These are phyloP conservation scores for Palythoa grandis DNA, from an alignment of 92 coral and sea anemone species.

Conservation along the genomic window DNA sequence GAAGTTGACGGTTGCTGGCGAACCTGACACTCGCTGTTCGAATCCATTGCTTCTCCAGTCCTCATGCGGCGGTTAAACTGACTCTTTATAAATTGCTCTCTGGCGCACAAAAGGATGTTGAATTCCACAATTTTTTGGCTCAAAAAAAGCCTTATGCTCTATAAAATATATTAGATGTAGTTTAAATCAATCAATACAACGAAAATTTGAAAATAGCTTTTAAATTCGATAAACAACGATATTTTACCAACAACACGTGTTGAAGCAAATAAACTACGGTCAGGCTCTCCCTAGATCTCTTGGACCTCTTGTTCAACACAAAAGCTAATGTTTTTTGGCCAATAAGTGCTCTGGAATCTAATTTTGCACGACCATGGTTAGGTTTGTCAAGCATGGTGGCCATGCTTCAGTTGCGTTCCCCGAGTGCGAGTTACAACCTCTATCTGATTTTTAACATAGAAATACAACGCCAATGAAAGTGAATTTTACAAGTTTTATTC, in stretches of 20 bases:
- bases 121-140: background rate
- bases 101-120: background rate
- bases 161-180: background rate
- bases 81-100: background rate
- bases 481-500: slow-evolving; percentile 2
- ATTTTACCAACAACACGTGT: background rate
- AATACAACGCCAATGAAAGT: background rate
- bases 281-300: slow-evolving; percentile 6
- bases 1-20: slow-evolving; percentile 5
- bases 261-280: slow-evolving; percentile 2
- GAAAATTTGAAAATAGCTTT: background rate
- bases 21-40: slow-evolving; percentile 1
- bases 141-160: background rate
- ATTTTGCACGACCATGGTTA: slow-evolving; percentile 4
- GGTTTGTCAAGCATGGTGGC: slow-evolving; percentile 6
- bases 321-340: background rate
- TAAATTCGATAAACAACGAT: slow-evolving; percentile 4
- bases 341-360: slow-evolving; percentile 1
- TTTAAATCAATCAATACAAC: background rate
- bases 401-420: background rate
- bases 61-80: background rate
- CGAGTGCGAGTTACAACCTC: background rate
- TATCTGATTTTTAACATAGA: too few relatives aligned
- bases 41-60: background rate
- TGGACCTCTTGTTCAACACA: background rate